Evolutionary conservation across 2,888 invertebrate genomes (phyloP).

Genomic region (Cordilura impudica): DNA sequence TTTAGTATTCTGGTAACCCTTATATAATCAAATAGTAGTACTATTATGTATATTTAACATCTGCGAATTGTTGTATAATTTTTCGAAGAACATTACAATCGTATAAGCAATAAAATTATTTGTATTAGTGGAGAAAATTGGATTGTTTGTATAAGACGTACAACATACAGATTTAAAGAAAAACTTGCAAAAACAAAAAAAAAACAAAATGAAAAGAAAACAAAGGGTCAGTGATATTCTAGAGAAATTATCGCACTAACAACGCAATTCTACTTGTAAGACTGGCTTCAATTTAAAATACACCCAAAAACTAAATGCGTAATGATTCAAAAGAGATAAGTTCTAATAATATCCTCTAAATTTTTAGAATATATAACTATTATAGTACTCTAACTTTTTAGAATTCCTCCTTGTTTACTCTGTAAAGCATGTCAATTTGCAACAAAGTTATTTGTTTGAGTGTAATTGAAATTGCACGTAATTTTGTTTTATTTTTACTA

Average conservation of each 20-base stretch:
- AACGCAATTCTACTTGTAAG: background rate
- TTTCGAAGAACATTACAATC: constrained; percentile 2
- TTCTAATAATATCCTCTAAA: background rate
- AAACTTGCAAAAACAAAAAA: too few species aligned
- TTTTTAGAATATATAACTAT: background rate
- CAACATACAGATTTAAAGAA: background rate
- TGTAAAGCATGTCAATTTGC: constrained; percentile 2
- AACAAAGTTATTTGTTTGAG: constrained; percentile 29
- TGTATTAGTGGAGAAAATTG: constrained; percentile 40
- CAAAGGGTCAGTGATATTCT: background rate
- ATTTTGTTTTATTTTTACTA: constrained; percentile 20
- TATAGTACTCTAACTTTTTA: background rate
- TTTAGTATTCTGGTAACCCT: constrained; percentile 18
- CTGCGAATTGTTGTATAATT: constrained; percentile 42
- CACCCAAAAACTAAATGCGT: background rate
- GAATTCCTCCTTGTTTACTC: background rate
- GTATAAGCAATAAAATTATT: constrained; percentile 28
- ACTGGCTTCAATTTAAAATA: background rate
- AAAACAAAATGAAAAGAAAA: too few species aligned
- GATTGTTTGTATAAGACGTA: constrained; percentile 15
- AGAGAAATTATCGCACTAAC: background rate
- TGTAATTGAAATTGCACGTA: constrained; percentile 52
- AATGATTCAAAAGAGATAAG: background rate
- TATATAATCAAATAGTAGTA: constrained; percentile 33
- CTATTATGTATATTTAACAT: constrained; percentile 56